Conservation (phyloP, 2,113 vertebrate genomes). For the Poecile atricapillus region DNA sequence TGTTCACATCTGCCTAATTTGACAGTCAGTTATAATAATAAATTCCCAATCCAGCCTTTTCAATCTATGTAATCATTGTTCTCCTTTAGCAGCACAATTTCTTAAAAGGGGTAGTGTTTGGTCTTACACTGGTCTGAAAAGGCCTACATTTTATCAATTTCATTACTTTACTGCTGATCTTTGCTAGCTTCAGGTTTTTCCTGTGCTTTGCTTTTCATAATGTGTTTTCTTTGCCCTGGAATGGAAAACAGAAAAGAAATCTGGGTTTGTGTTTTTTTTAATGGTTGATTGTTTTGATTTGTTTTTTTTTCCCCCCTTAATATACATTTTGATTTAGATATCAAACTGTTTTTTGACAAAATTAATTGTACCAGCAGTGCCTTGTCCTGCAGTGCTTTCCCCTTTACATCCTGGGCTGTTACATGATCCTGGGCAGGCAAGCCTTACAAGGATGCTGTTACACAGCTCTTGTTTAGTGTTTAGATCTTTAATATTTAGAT, state of each 20-base stretch:
- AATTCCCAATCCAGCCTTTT: not conserved
- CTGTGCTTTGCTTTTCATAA: not conserved
- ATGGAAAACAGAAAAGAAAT: not conserved
- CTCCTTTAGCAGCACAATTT: not conserved
- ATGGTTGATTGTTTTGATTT: not conserved
- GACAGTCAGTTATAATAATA: not conserved
- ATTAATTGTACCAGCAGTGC: not conserved
- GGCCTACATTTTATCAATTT: not conserved
- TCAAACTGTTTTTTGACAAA: not conserved
- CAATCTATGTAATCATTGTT: not conserved
- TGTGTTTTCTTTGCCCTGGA: not conserved
- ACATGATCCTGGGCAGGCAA: not conserved
- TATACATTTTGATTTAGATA: not conserved
- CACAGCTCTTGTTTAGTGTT: constrained; percentile 65
- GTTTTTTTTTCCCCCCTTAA: not conserved
- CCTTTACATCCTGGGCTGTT: not conserved
- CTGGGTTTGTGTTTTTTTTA: not conserved
- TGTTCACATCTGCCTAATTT: not conserved
- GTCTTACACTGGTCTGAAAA: not conserved
- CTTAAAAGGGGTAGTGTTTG: not conserved
- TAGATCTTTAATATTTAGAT: constrained; percentile 67
- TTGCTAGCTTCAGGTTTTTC: not conserved
- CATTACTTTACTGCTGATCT: not conserved
- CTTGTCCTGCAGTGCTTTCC: not conserved
- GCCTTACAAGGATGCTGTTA: constrained; percentile 1